A percentile compares a stretch with the other conserved stretches of the same genome.
phyloP scores from a whole-genome alignment of 2,888 invertebrate genomes.

The Noctua fimbriata region DNA sequence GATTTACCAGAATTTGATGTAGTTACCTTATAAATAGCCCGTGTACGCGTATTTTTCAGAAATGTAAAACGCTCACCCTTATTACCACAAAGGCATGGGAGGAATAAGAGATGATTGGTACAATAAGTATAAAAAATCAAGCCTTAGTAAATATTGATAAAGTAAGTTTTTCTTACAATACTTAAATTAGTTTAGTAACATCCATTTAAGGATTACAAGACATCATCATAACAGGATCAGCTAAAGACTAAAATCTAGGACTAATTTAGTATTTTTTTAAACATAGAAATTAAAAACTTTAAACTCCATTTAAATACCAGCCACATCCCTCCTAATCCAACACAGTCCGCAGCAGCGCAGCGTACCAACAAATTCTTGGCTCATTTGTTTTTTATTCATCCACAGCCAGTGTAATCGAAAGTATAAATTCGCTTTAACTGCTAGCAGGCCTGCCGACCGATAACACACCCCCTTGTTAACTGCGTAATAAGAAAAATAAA shows the following conservation, averaged over 20 bases:
- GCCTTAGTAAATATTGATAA: background rate
- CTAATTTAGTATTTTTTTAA: background rate
- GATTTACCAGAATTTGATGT: background rate
- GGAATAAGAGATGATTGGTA: background rate
- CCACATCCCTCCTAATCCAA: conserved; percentile 72
- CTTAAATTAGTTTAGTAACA: background rate
- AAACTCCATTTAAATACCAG: conserved; percentile 15
- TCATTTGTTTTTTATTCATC: conserved; percentile 90
- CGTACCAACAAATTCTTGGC: conserved; percentile 88
- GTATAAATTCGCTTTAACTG: conserved; percentile 89
- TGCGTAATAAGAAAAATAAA: conserved; percentile 88
- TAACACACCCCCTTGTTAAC: conserved; percentile 86
- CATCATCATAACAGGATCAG: background rate
- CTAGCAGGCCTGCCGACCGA: conserved; percentile 83
- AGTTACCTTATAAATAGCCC: background rate
- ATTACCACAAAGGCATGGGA: background rate
- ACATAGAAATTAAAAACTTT: background rate
- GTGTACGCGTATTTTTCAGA: background rate
- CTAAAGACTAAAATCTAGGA: background rate
- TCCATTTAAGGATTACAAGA: background rate
- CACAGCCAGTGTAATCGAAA: conserved; percentile 88
- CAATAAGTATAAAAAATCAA: background rate
- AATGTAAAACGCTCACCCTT: background rate
- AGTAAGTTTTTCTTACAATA: background rate
- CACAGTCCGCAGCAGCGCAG: conserved; percentile 75